A percentile compares a stretch with the other conserved stretches of the same genome.
Evolutionary conservation across 2,113 vertebrate genomes (phyloP).

Genomic region (Lophius piscatorius): DNA sequence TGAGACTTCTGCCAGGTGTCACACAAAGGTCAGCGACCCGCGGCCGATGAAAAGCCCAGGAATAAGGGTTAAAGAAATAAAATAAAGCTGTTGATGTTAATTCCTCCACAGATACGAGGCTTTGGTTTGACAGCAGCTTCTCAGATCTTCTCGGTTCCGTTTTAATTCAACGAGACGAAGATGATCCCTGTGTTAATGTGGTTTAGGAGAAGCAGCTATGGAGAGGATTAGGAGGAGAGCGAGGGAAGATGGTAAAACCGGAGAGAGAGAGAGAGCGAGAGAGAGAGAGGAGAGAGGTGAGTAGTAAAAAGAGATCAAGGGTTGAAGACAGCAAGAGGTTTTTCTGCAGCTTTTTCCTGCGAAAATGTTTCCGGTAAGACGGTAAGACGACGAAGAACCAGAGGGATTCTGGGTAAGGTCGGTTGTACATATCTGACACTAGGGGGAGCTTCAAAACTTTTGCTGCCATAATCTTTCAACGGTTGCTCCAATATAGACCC

Average conservation of each 20-base stretch:
- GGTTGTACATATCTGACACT: too few species aligned
- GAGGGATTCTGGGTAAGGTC: too few species aligned
- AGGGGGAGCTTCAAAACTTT: too few species aligned
- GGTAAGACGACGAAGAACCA: too few species aligned
- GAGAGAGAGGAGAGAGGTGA: slow-evolving; percentile 5
- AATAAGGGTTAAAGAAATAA: neutral
- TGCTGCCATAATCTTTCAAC: too few species aligned
- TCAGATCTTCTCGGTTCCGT: slow-evolving; percentile 42
- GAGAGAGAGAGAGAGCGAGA: slow-evolving; percentile 4
- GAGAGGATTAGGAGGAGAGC: slow-evolving; percentile 62
- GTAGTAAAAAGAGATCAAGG: slow-evolving; percentile 12
- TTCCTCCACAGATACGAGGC: slow-evolving; percentile 31
- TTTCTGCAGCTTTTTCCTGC: neutral
- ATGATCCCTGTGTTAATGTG: slow-evolving; percentile 68
- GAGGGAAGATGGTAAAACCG: slow-evolving; percentile 30
- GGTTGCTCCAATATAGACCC: too few species aligned
- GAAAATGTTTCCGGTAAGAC: slow-evolving; percentile 24
- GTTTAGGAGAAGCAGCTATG: slow-evolving; percentile 59
- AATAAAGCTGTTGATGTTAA: slow-evolving; percentile 29
- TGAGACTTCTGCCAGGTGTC: neutral
- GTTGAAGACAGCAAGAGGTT: slow-evolving; percentile 6
- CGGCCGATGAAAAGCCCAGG: neutral
- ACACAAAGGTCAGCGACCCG: slow-evolving; percentile 6
- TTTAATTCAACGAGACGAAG: slow-evolving; percentile 62
- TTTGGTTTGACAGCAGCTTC: slow-evolving; percentile 38